Evolutionary conservation across 2,888 invertebrate genomes (phyloP), one percentile per base, ranked within the genome.

Genomic region (Cistogaster globosa): DNA sequence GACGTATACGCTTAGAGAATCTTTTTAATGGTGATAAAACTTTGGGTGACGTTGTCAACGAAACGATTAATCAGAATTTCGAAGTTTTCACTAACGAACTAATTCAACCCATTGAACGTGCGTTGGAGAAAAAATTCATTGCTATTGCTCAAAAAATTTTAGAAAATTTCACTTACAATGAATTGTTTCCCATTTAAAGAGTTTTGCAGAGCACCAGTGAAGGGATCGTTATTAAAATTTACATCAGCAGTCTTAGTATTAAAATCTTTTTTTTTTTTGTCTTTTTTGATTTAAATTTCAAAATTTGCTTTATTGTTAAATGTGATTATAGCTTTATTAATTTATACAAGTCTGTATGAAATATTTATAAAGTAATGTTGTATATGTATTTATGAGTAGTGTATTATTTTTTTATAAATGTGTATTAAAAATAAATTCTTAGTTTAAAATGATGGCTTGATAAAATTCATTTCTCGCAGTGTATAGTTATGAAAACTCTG

Each of bases 1-100:
- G 95, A 0, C 93, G 93, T 14, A 93, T 97, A 87, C 94, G 95
- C 84, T 92, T 97, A 55, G 94, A 95, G n/a, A 95, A 96, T 92
- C 93, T 97, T 6, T 96, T 96, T 89, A 95, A 96, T 79, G 96
- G 95, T 0, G 95, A 97, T 86, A 93, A 93, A 83, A 94, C 95
- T 86, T 91, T 96, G 16, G 96, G 96, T 53, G 94, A 94, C 62
- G 94, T 95, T 7, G 95, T 96, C 94, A 97, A 97, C 90, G 90
- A 92, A n/a, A 91, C 92, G 0, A 91, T 92, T 67, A 92, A 92
- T 88, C 90, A 92, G 67, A 96, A 97, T 91, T 97, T 96, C 95
- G 94, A 94, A 88, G 93, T 94, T 51, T 94, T 97, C 1, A 94
- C 95, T 0, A 94, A 94, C 69, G 96, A 96, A 89, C 93, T 97